Conservation (phyloP, 2,888 invertebrate genomes). For the Sarcophaga subvicina region DNA sequence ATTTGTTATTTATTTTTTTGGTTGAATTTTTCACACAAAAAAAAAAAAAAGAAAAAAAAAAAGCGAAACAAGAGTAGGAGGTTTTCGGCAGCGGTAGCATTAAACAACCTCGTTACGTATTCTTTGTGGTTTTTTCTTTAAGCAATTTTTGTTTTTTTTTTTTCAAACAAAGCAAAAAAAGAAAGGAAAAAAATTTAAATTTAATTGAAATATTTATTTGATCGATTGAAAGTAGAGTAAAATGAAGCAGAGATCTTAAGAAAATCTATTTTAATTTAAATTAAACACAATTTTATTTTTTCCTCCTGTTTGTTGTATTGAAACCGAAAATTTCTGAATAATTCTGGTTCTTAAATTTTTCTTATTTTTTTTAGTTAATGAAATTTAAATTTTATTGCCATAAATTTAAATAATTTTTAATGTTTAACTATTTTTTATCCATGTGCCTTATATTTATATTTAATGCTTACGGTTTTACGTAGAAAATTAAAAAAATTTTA, state of each 20-base stretch:
- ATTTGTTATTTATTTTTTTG: conserved; percentile 45
- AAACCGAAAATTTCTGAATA: too few relatives aligned
- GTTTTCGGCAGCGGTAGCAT: background rate
- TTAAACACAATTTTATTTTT: background rate
- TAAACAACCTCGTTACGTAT: conserved; percentile 49
- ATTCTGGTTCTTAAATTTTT: too few relatives aligned
- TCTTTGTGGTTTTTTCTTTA: conserved; percentile 26
- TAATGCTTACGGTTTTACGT: too few relatives aligned
- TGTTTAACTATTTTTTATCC: too few relatives aligned
- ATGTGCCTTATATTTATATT: too few relatives aligned
- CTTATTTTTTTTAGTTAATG: too few relatives aligned
- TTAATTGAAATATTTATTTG: conserved; percentile 29
- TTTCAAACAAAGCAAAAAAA: background rate
- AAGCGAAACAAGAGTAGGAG: background rate
- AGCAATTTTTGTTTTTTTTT: too few relatives aligned
- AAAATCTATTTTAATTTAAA: background rate
- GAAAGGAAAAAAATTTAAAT: background rate
- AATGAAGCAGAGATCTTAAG: conserved; percentile 40
- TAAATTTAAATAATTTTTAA: too few relatives aligned
- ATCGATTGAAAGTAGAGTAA: conserved; percentile 54
- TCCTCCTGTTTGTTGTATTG: too few relatives aligned
- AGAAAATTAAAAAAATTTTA: too few relatives aligned
- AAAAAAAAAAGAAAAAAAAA: background rate
- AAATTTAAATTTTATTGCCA: too few relatives aligned
- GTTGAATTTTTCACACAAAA: background rate